Percentiles rank a stretch among this genome's conserved stretches.
Evolutionary conservation across 2,797 vertebrate species (phyloP).

Genomic region (Cossypha niveicapilla): DNA sequence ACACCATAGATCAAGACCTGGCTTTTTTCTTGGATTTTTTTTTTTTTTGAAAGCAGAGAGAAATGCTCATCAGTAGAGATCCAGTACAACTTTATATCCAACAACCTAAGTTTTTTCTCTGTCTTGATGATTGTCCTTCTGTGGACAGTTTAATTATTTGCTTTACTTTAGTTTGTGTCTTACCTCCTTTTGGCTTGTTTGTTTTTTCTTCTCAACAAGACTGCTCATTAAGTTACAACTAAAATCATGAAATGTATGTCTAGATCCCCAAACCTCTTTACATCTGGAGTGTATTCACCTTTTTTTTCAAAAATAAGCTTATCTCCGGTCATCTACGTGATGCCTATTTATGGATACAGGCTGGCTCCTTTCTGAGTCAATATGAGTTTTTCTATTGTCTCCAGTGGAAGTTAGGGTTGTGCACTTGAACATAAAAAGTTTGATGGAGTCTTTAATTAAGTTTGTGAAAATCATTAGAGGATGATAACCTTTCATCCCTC

Average conservation of each 20-base stretch:
- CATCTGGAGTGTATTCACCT: conserved; percentile 11
- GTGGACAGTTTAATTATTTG: neutral
- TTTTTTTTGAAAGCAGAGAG: neutral
- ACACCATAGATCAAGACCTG: neutral
- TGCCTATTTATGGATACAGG: neutral
- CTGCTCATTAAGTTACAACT: neutral
- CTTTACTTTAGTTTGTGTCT: neutral
- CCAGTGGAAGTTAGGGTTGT: neutral
- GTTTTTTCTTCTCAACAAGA: neutral
- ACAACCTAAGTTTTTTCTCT: neutral
- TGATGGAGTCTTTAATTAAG: conserved; percentile 42
- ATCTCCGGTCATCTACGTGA: neutral
- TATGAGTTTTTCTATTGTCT: conserved; percentile 1
- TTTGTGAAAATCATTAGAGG: conserved; percentile 37
- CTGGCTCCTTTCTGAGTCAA: neutral
- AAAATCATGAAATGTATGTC: neutral
- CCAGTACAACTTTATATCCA: neutral
- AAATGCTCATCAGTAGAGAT: neutral
- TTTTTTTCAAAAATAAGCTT: neutral
- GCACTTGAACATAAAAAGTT: conserved; percentile 8
- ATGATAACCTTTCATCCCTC: conserved; percentile 47
- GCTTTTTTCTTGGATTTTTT: too few relatives aligned
- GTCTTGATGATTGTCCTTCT: neutral
- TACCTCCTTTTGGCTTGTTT: neutral
- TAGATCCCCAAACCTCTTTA: neutral